A percentile compares a stretch with the other conserved stretches of the same genome.
These are phyloP conservation scores for Nematolebias whitei DNA, from an alignment of 2,113 vertebrate species.

Conservation along the genomic window DNA sequence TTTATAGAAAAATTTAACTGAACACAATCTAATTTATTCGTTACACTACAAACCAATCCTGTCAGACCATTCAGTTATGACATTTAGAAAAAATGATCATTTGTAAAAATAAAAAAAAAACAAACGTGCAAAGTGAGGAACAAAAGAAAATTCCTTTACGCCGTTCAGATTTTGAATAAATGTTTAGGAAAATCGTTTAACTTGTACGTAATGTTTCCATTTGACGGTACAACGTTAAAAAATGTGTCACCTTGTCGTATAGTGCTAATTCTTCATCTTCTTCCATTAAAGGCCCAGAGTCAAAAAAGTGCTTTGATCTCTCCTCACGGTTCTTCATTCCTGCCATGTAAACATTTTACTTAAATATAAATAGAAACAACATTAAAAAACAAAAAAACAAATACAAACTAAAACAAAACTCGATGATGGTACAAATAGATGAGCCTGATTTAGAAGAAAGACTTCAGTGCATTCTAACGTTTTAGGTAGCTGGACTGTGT, in stretches of 20 bases:
- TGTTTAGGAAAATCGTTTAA: too few species aligned
- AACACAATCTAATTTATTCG: too few species aligned
- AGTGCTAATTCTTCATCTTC: slow-evolving; percentile 90
- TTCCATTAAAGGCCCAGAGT: slow-evolving; percentile 93
- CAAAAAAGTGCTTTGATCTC: slow-evolving; percentile 96
- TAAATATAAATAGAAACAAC: not conserved
- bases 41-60: too few species aligned
- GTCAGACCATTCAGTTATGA: too few species aligned
- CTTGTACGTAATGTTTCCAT: not conserved
- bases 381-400: not conserved
- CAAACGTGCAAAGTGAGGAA: too few species aligned
- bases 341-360: slow-evolving; percentile 52
- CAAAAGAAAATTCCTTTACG: too few species aligned
- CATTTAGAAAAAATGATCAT: too few species aligned
- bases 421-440: too few species aligned
- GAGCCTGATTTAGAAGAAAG: not conserved
- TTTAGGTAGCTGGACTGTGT: slow-evolving; percentile 96
- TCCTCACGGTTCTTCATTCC: slow-evolving; percentile 99
- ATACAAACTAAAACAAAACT: not conserved
- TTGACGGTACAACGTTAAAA: not conserved
- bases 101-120: too few species aligned
- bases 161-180: too few species aligned
- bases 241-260: slow-evolving; percentile 84
- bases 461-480: too few species aligned
- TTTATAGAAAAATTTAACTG: too few species aligned